Evolutionary conservation across 1,140 invertebrate species (phyloP).

Genomic region (Drosophila setifemur): DNA sequence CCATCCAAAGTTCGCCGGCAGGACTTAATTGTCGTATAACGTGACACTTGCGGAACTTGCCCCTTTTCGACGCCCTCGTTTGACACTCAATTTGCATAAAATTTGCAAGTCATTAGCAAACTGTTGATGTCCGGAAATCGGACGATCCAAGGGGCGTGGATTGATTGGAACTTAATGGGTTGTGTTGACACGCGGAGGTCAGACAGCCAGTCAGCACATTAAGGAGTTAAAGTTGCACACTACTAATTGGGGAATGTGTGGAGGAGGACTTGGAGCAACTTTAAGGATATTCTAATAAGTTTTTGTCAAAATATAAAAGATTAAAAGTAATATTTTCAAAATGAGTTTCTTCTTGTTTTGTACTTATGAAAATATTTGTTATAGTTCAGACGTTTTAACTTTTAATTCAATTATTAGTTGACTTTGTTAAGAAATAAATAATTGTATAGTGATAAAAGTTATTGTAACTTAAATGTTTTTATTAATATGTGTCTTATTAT

Average conservation of each 20-base stretch:
- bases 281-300: too few species aligned
- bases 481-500: too few species aligned
- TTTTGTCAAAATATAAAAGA: too few species aligned
- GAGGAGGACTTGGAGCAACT: too few species aligned
- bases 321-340: too few species aligned
- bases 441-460: too few species aligned
- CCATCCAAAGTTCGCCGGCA: not conserved
- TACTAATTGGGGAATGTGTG: not conserved
- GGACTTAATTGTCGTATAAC: slow-evolving; percentile 43
- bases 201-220: not conserved
- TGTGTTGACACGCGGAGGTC: slow-evolving; percentile 53
- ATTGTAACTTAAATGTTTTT: too few species aligned
- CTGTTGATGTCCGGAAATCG: slow-evolving; percentile 22
- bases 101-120: slow-evolving; percentile 59
- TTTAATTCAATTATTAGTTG: too few species aligned
- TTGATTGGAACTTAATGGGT: slow-evolving; percentile 47
- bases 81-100: slow-evolving; percentile 69
- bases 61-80: slow-evolving; percentile 14
- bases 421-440: too few species aligned
- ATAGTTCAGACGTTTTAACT: too few species aligned
- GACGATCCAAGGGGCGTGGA: slow-evolving; percentile 2
- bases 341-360: too few species aligned
- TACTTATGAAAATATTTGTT: too few species aligned
- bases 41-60: slow-evolving; percentile 14
- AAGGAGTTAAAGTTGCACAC: not conserved